Evolutionary conservation across 1,140 invertebrate genomes (phyloP), one percentile per base, ranked within the genome.

Genomic region (Mamestra configurata): DNA sequence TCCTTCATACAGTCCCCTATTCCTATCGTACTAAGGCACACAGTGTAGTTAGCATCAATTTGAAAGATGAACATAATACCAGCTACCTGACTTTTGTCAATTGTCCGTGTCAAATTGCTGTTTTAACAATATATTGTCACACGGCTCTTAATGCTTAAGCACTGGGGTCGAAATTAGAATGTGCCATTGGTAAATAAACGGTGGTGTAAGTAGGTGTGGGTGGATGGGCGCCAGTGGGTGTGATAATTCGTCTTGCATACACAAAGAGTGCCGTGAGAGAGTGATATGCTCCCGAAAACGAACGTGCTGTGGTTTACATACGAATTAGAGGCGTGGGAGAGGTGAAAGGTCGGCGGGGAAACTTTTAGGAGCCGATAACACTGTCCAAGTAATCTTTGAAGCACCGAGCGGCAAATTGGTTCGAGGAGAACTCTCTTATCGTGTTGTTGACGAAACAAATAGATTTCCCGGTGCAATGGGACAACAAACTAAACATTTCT

Each of bases 231-330:
- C 87, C 86, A 71, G 92, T 92, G 90, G 91, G 90, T 88, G 92
- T 93, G 92, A 90, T 93, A 94, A 93, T 93, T 91, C 89, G 84
- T 84, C 84, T 82, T 79, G 89, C 86, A 93, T 86, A 93, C 90
- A 92, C 84, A 85, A 86, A 90, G 86, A 90, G 86, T 89, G 88
- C 88, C 92, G 92, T 94, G 92, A 91, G 92, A 89, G 79, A 90
- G 84, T 87, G 86, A 89, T 87, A 87, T 86, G 89, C 92, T 93
- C 90, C 93, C 92, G 91, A 92, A 92, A 91, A 75, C 49, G 53
- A 79, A 64, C 84, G 81, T 84, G 82, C 75, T 68, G 81, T 83
- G 84, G 90, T 92, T 93, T 92, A 85, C 89, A 87, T 88, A 89
- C 81, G 83, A 89, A 90, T 89, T 89, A 91, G 83, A 75, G 84